These are phyloP conservation scores for Andinoacara biseriatus DNA, from an alignment of 2,113 vertebrate genomes.

Conservation along the genomic window DNA sequence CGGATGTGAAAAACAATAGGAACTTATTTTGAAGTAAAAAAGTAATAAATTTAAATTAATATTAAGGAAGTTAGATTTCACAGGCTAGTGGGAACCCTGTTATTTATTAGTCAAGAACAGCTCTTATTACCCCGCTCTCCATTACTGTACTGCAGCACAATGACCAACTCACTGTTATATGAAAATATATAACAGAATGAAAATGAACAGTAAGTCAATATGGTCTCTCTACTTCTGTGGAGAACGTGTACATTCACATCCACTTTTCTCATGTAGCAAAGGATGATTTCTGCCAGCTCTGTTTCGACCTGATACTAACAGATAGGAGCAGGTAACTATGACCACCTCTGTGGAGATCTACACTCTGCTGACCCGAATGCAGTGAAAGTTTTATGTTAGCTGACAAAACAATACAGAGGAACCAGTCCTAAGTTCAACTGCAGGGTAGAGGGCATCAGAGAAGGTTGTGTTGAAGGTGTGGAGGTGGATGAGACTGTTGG, in stretches of 20 bases:
- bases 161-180: neutral
- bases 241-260: no score
- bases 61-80: no score
- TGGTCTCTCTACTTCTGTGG: no score
- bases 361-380: neutral
- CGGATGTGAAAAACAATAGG: no score
- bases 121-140: no score
- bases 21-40: no score
- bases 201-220: neutral
- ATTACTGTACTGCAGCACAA: neutral
- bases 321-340: neutral
- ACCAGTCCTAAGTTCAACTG: neutral
- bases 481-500: neutral
- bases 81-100: no score
- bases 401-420: conserved; percentile 7
- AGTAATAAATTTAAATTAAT: no score
- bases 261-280: no score
- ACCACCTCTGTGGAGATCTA: neutral
- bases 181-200: neutral
- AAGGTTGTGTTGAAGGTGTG: conserved; percentile 45
- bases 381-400: neutral
- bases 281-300: no score
- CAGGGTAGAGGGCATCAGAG: conserved; percentile 17
- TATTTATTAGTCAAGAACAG: no score
- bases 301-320: no score